A percentile compares a stretch with the other conserved stretches of the same genome.
phyloP scores from a whole-genome alignment of 2,113 vertebrate genomes.

The Cariama cristata region DNA sequence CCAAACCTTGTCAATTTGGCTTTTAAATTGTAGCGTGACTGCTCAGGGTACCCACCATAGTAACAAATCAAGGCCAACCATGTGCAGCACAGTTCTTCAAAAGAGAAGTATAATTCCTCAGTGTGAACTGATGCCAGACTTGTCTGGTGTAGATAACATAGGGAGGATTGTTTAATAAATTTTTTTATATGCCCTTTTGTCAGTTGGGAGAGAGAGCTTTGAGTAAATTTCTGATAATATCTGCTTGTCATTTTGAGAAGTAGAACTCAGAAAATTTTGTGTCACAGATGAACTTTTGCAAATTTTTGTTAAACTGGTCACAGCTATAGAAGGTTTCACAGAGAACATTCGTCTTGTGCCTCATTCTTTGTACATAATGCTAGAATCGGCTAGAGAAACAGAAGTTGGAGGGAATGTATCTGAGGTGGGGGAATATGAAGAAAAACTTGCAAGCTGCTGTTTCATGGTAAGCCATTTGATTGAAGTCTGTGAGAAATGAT shows the following conservation, averaged over 20 bases:
- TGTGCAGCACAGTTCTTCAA: background rate
- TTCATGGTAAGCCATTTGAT: background rate
- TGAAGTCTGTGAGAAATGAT: background rate
- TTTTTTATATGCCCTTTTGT: background rate
- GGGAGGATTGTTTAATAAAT: background rate
- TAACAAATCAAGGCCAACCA: background rate
- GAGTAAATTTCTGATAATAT: background rate
- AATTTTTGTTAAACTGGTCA: background rate
- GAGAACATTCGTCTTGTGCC: background rate
- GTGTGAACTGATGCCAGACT: background rate
- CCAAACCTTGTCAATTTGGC: background rate
- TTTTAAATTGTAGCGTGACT: background rate
- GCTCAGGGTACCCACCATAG: background rate
- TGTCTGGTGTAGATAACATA: background rate
- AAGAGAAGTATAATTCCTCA: background rate
- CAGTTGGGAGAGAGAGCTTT: background rate
- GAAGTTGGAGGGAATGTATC: background rate
- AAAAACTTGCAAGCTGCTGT: background rate
- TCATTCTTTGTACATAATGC: background rate
- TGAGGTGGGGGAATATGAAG: background rate
- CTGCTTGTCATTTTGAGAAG: background rate
- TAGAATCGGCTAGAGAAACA: background rate
- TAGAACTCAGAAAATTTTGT: background rate
- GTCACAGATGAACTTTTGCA: background rate
- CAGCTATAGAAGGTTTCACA: background rate